Evolutionary conservation across 2,888 invertebrate genomes (phyloP), one percentile per base, ranked within the genome.

Genomic region (Neoascia interrupta): DNA sequence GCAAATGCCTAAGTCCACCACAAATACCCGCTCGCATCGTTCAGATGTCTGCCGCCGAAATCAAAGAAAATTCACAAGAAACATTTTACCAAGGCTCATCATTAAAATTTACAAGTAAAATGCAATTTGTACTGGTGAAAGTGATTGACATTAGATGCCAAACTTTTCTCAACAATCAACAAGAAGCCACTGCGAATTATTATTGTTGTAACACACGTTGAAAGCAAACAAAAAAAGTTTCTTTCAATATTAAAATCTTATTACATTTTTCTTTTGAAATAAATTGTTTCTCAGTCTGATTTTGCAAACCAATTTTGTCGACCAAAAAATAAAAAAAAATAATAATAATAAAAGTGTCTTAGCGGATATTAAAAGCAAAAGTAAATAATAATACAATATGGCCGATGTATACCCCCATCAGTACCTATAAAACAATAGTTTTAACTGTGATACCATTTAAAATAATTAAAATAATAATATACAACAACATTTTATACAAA

Each of bases 351-450:
- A 54, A 64, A 66, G 79, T 79, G 79, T 79, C 79, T 79, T 79
- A 79, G 19, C 39, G 8, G 66, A 73, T 60, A 53, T 47, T 66
- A 60, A 34, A 34, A 39, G n/a, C 16, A 28, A 6, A 49, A 39
- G 28, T 56, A 21, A 21, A n/a, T n/a, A n/a, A n/a, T n/a, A 49
- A 19, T 49, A 37, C 10, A 34, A 64, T 21, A 61, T 31, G 47
- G 68, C 73, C 79, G 73, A 79, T 73, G 73, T 79, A 73, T 79
- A 79, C 73, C 66, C n/a, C n/a, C 72, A 45, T 66, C 61, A 68
- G 79, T 79, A 79, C 79, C 79, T 79, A 60, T 66, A 31, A 73
- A 75, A 79, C 66, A 68, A 73, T 79, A 66, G 79, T 73, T 73
- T n/a, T 28, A 79, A 61, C 79, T 79, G 79, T 79, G 79, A 79